These are phyloP conservation scores for Etheostoma spectabile DNA, from an alignment of 2,113 vertebrate genomes.

Conservation along the genomic window DNA sequence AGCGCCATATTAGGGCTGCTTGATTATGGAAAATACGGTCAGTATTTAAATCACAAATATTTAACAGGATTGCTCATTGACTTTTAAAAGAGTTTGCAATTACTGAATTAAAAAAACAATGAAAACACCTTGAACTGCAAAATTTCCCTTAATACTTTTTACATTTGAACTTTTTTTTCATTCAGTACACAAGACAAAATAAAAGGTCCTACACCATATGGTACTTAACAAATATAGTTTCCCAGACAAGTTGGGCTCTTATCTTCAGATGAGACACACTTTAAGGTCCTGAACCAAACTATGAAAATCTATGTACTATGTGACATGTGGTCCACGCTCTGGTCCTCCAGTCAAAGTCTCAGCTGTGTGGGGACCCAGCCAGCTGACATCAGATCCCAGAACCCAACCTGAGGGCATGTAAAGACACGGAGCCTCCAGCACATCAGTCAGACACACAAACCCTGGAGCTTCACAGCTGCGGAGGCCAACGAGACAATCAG, in stretches of 20 bases:
- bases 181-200: too few relatives aligned
- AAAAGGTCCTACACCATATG: too few relatives aligned
- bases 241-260: background rate
- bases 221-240: background rate
- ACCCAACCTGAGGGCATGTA: conserved; percentile 12
- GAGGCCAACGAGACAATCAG: conserved; percentile 13
- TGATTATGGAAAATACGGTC: too few relatives aligned
- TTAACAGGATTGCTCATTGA: too few relatives aligned
- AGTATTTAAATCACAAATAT: too few relatives aligned
- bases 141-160: too few relatives aligned
- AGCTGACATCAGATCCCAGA: conserved; percentile 7
- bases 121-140: too few relatives aligned
- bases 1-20: too few relatives aligned
- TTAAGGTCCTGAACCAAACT: background rate
- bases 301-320: background rate
- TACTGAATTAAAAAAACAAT: too few relatives aligned
- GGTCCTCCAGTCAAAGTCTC: background rate
- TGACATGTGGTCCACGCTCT: background rate
- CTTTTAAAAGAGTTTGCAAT: too few relatives aligned
- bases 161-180: too few relatives aligned
- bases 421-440: conserved; percentile 43
- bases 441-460: conserved; percentile 34
- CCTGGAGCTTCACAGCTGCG: conserved; percentile 18
- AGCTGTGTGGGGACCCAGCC: conserved; percentile 33
- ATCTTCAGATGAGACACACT: background rate